Evolutionary conservation across 2,888 invertebrate species (phyloP).

Genomic region (Unio delphinus): DNA sequence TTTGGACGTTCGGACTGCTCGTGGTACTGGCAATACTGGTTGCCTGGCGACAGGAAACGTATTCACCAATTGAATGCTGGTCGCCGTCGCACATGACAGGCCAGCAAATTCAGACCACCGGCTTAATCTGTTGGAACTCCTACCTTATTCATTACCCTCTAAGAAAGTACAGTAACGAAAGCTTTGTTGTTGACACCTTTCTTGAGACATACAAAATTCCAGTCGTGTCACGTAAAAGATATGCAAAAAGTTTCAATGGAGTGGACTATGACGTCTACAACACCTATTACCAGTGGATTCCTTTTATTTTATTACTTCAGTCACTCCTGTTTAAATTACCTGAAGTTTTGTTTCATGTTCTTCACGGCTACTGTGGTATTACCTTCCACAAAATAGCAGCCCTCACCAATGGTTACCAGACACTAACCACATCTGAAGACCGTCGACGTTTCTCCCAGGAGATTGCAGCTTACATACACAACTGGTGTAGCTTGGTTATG

Average conservation of each 20-base stretch:
- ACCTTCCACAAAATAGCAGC: constrained; percentile 24
- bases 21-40: constrained; percentile 20
- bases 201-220: no score
- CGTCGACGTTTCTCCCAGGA: constrained; percentile 18
- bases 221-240: background rate
- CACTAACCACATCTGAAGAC: constrained; percentile 18
- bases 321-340: constrained; percentile 34
- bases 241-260: background rate
- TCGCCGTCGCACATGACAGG: constrained; percentile 17
- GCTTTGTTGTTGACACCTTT: no score
- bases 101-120: background rate
- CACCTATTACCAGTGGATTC: constrained; percentile 29
- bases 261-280: constrained; percentile 6
- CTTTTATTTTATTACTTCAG: constrained; percentile 23
- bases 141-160: constrained; percentile 6
- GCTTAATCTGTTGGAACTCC: constrained; percentile 22
- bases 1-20: constrained; percentile 34
- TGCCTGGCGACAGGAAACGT: constrained; percentile 23
- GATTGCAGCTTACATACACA: constrained; percentile 22
- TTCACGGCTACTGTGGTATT: constrained; percentile 23
- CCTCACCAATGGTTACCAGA: constrained; percentile 21
- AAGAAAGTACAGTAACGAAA: background rate
- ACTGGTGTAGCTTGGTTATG: constrained; percentile 23
- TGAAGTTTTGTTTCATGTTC: constrained; percentile 23
- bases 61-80: constrained; percentile 21